phyloP scores from a whole-genome alignment of 2,888 invertebrate species.

The Chymomyza amoena region DNA sequence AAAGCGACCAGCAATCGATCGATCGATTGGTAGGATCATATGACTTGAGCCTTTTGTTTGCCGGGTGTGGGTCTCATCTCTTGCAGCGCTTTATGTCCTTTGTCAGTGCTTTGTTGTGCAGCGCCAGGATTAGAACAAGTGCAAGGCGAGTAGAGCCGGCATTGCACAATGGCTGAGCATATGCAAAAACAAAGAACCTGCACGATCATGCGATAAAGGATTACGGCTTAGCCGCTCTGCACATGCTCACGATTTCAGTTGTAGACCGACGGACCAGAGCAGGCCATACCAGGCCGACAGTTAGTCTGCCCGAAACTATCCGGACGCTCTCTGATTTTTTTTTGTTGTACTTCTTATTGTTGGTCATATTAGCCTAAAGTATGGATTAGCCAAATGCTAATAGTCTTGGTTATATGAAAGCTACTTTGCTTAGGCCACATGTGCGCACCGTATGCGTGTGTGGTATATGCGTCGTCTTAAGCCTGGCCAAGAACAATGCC shows the following conservation, averaged over 20 bases:
- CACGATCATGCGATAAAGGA: constrained; percentile 62
- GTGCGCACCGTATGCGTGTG: neutral
- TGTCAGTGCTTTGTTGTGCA: constrained; percentile 18
- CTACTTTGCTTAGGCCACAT: constrained; percentile 36
- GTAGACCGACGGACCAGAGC: constrained; percentile 3
- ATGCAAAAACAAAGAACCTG: constrained; percentile 54
- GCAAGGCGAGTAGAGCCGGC: constrained; percentile 22
- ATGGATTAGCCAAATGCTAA: constrained; percentile 66
- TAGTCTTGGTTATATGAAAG: constrained; percentile 58
- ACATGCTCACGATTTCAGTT: neutral
- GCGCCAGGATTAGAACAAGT: constrained; percentile 56
- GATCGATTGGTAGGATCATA: constrained; percentile 20
- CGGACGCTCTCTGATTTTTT: neutral
- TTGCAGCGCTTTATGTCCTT: constrained; percentile 58
- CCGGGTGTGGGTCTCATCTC: constrained; percentile 14
- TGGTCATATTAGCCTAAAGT: constrained; percentile 50
- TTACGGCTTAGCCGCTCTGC: constrained; percentile 26
- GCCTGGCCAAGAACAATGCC: constrained; percentile 32
- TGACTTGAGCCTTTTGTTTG: constrained; percentile 4
- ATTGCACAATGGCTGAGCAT: constrained; percentile 57
- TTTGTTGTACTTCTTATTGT: neutral
- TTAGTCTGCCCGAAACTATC: constrained; percentile 35
- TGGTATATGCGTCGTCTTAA: neutral
- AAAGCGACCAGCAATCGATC: constrained; percentile 20
- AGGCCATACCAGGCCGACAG: constrained; percentile 28